Conservation (phyloP, 2,113 vertebrate genomes). For the Athene noctua region DNA sequence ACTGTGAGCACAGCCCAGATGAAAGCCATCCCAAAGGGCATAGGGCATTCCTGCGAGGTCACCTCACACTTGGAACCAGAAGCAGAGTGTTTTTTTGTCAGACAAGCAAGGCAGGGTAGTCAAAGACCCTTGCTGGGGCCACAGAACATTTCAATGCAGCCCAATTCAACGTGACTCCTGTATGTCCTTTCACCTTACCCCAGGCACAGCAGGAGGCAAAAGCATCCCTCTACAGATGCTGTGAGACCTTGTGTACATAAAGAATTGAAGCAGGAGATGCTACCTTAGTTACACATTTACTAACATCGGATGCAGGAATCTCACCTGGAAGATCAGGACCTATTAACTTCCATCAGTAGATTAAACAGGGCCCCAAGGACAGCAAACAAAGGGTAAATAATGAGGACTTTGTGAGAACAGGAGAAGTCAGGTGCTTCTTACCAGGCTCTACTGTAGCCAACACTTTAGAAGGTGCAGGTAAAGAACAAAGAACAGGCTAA, state of each 20-base stretch:
- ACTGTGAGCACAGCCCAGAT: background rate
- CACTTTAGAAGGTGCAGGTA: background rate
- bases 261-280: background rate
- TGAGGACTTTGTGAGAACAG: background rate
- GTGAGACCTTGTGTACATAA: accelerated
- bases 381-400: background rate
- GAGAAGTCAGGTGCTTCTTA: background rate
- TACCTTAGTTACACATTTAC: background rate
- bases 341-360: background rate
- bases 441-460: background rate
- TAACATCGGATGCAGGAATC: background rate
- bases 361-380: background rate
- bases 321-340: background rate
- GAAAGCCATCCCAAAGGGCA: background rate
- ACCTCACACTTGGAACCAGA: background rate
- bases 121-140: background rate
- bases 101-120: background rate
- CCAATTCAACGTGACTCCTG: background rate
- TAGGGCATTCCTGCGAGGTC: background rate
- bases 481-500: background rate
- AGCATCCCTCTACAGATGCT: background rate
- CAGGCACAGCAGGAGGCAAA: background rate
- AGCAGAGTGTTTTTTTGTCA: background rate
- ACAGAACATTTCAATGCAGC: accelerated
- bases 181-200: background rate